Percentiles rank a stretch among this genome's conserved stretches.
These are phyloP conservation scores for Drosophila helvetica DNA, from an alignment of 2,888 invertebrate genomes.

Conservation along the genomic window DNA sequence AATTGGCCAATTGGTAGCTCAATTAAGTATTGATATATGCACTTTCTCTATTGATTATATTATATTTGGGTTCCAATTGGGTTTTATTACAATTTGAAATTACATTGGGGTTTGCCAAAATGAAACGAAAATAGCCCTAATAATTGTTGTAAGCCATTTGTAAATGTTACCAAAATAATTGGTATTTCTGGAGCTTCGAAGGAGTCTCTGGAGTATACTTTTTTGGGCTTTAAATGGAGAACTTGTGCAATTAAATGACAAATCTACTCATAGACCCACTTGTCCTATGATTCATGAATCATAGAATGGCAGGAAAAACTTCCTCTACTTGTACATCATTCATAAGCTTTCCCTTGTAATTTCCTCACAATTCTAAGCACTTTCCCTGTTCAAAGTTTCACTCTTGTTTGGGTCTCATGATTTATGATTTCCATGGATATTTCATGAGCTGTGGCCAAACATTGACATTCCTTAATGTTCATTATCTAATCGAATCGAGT, in stretches of 20 bases:
- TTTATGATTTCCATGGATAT: background rate
- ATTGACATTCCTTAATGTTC: constrained; percentile 18
- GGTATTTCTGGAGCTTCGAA: background rate
- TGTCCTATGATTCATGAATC: background rate
- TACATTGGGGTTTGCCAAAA: background rate
- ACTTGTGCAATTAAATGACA: background rate
- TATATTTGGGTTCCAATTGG: too few species aligned
- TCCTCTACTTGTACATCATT: background rate
- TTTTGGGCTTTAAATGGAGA: background rate
- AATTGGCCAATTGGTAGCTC: background rate
- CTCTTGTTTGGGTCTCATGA: background rate
- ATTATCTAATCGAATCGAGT: constrained; percentile 14
- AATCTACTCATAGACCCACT: too few species aligned
- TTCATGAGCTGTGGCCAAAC: constrained; percentile 6
- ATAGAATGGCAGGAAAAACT: background rate
- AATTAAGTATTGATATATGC: constrained; percentile 4
- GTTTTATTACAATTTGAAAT: background rate
- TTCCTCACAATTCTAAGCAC: background rate
- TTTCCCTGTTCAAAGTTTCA: background rate
- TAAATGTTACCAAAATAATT: background rate
- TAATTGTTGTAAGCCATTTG: background rate
- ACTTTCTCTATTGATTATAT: background rate
- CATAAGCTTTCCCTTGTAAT: background rate
- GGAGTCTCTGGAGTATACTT: background rate
- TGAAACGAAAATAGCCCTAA: background rate